A percentile compares a stretch with the other conserved stretches of the same genome.
Evolutionary conservation across 2,888 invertebrate genomes (phyloP).

Genomic region (Bembecia ichneumoniformis): DNA sequence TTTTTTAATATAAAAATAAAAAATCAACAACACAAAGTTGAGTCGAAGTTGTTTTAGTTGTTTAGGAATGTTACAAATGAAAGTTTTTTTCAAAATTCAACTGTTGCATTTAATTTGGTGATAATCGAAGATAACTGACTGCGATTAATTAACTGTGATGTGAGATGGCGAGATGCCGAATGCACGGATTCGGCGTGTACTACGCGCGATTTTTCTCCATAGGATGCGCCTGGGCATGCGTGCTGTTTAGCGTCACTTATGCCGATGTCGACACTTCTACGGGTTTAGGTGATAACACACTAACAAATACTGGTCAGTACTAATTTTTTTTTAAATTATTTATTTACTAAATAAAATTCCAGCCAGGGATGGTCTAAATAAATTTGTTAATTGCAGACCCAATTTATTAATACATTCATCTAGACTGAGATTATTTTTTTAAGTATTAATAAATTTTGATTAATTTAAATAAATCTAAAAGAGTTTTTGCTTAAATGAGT

Average conservation of each 20-base stretch:
- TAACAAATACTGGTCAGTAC: slow-evolving; percentile 57
- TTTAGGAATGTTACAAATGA: neutral
- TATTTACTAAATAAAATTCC: too few species aligned
- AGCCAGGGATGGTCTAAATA: too few species aligned
- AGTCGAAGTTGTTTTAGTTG: too few species aligned
- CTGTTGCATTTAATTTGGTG: slow-evolving; percentile 1
- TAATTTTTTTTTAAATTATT: neutral
- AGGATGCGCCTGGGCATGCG: slow-evolving; percentile 63
- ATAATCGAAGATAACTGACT: slow-evolving; percentile 12
- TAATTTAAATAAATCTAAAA: too few species aligned
- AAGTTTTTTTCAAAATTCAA: slow-evolving; percentile 3
- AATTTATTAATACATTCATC: too few species aligned
- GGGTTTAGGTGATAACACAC: slow-evolving; percentile 60
- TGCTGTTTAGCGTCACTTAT: slow-evolving; percentile 35
- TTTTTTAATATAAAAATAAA: neutral
- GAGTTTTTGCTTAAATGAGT: too few species aligned
- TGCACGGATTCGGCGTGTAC: slow-evolving; percentile 15
- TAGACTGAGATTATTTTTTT: too few species aligned
- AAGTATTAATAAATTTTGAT: too few species aligned
- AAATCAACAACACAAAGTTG: too few species aligned
- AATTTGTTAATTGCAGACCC: too few species aligned
- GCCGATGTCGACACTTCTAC: slow-evolving; percentile 66
- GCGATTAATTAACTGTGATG: slow-evolving; percentile 37
- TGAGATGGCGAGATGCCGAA: slow-evolving; percentile 44
- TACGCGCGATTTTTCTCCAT: slow-evolving; percentile 28